These are phyloP conservation scores for Amazona guildingii DNA, from an alignment of 2,113 vertebrate genomes.

Conservation along the genomic window DNA sequence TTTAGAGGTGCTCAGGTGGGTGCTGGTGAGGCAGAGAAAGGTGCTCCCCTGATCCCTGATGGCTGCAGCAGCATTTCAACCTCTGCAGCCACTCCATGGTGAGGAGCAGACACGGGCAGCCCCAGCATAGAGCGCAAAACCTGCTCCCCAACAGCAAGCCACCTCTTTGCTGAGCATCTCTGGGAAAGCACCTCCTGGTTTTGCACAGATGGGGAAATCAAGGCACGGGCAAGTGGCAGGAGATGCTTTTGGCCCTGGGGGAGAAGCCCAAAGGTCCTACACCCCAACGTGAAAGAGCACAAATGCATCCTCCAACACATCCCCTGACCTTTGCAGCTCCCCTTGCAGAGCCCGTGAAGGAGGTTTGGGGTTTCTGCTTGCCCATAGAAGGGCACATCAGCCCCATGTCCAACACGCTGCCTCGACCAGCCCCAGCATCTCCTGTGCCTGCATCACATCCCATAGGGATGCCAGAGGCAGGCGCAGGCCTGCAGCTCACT, in stretches of 20 bases:
- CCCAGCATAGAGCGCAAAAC: background rate
- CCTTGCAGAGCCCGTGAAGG: background rate
- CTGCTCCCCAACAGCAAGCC: background rate
- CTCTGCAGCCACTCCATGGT: background rate
- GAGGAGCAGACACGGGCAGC: background rate
- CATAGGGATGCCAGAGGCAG: rapidly evolving
- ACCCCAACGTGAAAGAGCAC: too few relatives aligned
- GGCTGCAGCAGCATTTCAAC: background rate
- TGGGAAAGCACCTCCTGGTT: background rate
- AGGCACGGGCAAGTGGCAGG: background rate
- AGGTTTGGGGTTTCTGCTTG: background rate
- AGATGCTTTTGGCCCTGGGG: background rate
- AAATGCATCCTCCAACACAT: background rate
- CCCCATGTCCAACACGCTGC: rapidly evolving
- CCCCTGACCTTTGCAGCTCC: background rate
- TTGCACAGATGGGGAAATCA: background rate
- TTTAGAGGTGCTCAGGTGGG: background rate
- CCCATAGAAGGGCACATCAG: background rate
- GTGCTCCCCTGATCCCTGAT: background rate
- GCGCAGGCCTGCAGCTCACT: background rate
- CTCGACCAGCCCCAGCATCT: background rate
- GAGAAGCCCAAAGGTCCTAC: background rate
- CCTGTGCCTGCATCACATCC: rapidly evolving
- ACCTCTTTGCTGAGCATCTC: background rate
- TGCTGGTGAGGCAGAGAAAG: background rate